These are phyloP conservation scores for Drosophila takahashii DNA, from an alignment of 1,140 invertebrate species.

Conservation along the genomic window DNA sequence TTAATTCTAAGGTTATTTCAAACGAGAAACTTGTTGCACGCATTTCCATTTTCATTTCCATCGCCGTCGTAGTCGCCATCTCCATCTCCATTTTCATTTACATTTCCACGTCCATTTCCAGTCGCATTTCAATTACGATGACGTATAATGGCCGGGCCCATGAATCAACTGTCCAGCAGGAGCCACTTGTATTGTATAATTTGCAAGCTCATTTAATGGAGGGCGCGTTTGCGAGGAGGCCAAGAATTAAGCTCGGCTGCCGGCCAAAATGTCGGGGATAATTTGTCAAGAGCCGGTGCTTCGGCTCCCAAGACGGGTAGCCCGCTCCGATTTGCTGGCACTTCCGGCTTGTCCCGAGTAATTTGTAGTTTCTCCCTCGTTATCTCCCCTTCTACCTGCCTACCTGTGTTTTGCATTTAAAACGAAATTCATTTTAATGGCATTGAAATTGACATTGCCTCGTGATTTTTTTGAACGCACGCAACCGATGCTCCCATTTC, in stretches of 20 bases:
- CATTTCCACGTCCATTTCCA: constrained; percentile 61
- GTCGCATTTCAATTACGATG: constrained; percentile 76
- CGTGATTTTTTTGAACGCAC: constrained; percentile 40
- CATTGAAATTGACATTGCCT: constrained; percentile 62
- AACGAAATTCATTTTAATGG: constrained; percentile 72
- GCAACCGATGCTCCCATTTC: constrained; percentile 53
- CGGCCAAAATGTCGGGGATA: constrained; percentile 49
- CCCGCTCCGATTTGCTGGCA: constrained; percentile 39
- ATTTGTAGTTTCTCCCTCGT: constrained; percentile 28
- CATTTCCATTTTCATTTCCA: constrained; percentile 53
- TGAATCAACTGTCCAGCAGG: constrained; percentile 63
- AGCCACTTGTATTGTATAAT: constrained; percentile 42
- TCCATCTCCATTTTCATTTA: constrained; percentile 58
- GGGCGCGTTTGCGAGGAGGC: constrained; percentile 10
- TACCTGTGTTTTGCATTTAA: constrained; percentile 49
- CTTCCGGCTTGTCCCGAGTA: constrained; percentile 35
- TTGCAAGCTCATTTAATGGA: constrained; percentile 56
- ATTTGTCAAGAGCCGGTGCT: constrained; percentile 60
- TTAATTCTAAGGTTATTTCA: constrained; percentile 80
- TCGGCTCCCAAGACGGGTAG: constrained; percentile 57
- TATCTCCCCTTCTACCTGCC: constrained; percentile 13
- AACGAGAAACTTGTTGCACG: constrained; percentile 78
- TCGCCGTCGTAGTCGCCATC: constrained; percentile 5
- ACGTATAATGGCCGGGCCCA: constrained; percentile 72
- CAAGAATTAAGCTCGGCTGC: constrained; percentile 49